Base-by-base conservation (phyloP, 2,113 vertebrate genomes). In the Mastomys coucha region DNA sequence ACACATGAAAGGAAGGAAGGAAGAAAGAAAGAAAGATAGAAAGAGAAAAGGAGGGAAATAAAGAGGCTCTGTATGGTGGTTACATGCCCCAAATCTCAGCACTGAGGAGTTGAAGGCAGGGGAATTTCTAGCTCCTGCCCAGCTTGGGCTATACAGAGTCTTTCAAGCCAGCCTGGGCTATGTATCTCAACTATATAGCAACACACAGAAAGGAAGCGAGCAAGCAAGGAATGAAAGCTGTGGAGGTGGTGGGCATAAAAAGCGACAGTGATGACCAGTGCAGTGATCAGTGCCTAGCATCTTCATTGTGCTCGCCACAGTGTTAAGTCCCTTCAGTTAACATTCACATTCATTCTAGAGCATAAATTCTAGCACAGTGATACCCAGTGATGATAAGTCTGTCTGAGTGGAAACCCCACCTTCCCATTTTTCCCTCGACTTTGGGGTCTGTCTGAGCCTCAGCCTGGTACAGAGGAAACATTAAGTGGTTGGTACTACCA, bases 361-460 rank as follows among this genome's bases (percentile, higher is more conserved):
- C 16, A 10, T 19, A 1, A 1, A 8, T 31, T 49, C 56, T 2
- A 84, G 80, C 6, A 12, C 6, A 75, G 53, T 36, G 19, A 51
- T 4, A 36, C 5, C 22, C 26, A 72, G 84, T 33, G 39, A 88
- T 36, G 6, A 42, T 39, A 56, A 91, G 75, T n/a, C 31, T 4
- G 67, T 28, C 28, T 73, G 73, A 53, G 45, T 77, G 69, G 67
- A 20, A 63, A 53, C 77, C 31, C 42, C 42, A 58, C 22, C 14
- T 91, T 49, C 22, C 20, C 69, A 36, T 82, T 39, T 39, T 36
- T 91, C 60, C 86, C 93, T 75, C 89, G 82, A 89, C 69, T 56
- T 96, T 95, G 77, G 91, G 51, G 60, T 22, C 58, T 60, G 67
- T 84, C 42, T 69, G 56, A 65, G 53, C 22, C 58, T 91, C 28